Percentiles rank a stretch among this genome's conserved stretches.
Conservation (phyloP, 2,888 invertebrate species). For the Tetragnatha montana region DNA sequence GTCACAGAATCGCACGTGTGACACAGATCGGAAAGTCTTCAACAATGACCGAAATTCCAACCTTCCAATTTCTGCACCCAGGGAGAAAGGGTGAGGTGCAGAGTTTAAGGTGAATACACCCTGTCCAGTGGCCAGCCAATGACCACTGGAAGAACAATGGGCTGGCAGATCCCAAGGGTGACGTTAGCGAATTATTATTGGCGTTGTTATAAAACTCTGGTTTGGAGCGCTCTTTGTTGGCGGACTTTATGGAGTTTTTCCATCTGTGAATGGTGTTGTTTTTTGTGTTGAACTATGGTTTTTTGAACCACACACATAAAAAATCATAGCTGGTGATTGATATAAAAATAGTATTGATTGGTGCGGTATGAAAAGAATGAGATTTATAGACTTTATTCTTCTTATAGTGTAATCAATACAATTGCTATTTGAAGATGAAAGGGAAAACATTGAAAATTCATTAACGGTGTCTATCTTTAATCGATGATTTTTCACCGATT, state of each 20-base stretch:
- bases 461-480: too few species aligned
- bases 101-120: conserved; percentile 51
- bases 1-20: conserved; percentile 23
- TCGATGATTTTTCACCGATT: too few species aligned
- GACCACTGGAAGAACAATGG: conserved; percentile 64
- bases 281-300: too few species aligned
- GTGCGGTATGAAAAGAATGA: neutral
- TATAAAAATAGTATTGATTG: too few species aligned
- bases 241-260: neutral
- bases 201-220: neutral
- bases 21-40: conserved; percentile 52
- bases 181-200: conserved; percentile 56
- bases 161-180: conserved; percentile 49
- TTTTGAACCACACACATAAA: too few species aligned
- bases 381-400: neutral
- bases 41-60: conserved; percentile 66
- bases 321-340: too few species aligned
- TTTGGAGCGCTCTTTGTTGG: neutral
- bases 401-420: too few species aligned
- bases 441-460: too few species aligned
- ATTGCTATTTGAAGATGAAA: too few species aligned
- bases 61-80: conserved; percentile 47
- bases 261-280: neutral
- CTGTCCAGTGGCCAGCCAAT: conserved; percentile 62
- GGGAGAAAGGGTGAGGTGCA: neutral